Percentiles rank a stretch among this genome's conserved stretches.
These are phyloP conservation scores for Apodemus speciosus DNA, from an alignment of 2,113 vertebrate species.

Conservation along the genomic window DNA sequence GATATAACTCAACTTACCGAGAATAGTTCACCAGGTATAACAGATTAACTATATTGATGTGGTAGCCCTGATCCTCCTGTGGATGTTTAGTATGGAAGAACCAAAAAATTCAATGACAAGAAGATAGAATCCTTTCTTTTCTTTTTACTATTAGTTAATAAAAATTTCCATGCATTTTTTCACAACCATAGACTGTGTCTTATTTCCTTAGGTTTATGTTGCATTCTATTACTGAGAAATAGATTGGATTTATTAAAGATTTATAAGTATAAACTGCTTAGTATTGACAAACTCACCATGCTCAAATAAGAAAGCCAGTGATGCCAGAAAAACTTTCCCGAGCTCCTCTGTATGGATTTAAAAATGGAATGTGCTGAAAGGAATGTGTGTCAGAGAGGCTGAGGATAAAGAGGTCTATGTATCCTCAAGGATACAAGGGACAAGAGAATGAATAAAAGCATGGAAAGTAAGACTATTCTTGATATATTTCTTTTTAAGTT, in stretches of 20 bases:
- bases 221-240: neutral
- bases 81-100: neutral
- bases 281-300: neutral
- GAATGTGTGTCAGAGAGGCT: neutral
- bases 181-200: too few relatives aligned
- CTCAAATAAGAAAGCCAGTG: neutral
- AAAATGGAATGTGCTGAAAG: too few relatives aligned
- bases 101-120: neutral
- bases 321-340: neutral
- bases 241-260: neutral
- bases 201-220: neutral
- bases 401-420: neutral
- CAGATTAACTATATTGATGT: neutral
- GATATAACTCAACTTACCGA: neutral
- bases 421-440: neutral
- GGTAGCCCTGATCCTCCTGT: neutral
- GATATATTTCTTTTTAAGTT: conserved; percentile 51
- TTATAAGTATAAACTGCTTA: neutral
- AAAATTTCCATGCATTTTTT: neutral
- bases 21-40: neutral
- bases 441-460: neutral
- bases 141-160: neutral
- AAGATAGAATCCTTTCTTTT: rapidly evolving
- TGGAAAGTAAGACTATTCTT: neutral
- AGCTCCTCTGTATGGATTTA: neutral